A percentile compares a stretch with the other conserved stretches of the same genome.
Evolutionary conservation across 2,888 invertebrate species (phyloP).

Genomic region (Heliconius ethilla): DNA sequence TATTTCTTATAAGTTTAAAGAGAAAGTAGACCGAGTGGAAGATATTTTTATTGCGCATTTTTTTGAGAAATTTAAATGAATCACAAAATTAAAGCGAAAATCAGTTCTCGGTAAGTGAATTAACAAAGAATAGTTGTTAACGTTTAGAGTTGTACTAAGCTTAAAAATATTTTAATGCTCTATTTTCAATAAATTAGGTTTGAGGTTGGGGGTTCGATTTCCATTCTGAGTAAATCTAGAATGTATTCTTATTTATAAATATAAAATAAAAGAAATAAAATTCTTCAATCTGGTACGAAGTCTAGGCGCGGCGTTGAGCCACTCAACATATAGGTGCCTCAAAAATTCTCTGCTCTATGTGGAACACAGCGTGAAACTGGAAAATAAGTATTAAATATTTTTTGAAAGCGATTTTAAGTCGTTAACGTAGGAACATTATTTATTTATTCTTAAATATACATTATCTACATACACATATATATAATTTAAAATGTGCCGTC

Average conservation of each 20-base stretch:
- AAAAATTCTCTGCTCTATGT: too few relatives aligned
- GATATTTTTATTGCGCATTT: conserved; percentile 14
- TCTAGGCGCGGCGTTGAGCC: too few relatives aligned
- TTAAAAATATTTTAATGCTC: not conserved
- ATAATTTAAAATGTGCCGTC: not conserved
- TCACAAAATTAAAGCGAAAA: conserved; percentile 12
- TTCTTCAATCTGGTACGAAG: too few relatives aligned
- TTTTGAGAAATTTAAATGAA: conserved; percentile 20
- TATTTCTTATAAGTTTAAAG: conserved; percentile 3
- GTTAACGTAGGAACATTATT: not conserved
- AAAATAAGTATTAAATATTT: not conserved
- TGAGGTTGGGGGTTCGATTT: not conserved
- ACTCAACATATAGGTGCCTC: too few relatives aligned
- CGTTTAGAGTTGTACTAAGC: not conserved
- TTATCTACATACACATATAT: not conserved
- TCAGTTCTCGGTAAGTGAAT: not conserved
- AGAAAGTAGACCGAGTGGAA: conserved; percentile 11
- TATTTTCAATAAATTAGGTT: not conserved
- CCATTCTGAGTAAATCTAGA: too few relatives aligned
- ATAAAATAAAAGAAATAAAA: too few relatives aligned
- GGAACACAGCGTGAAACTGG: too few relatives aligned
- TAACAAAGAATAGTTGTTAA: not conserved
- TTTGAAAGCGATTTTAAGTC: not conserved
- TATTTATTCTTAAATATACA: not conserved
- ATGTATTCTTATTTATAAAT: too few relatives aligned